Evolutionary conservation across 2,797 vertebrate species (phyloP).

Genomic region (Psittacula derbiana): DNA sequence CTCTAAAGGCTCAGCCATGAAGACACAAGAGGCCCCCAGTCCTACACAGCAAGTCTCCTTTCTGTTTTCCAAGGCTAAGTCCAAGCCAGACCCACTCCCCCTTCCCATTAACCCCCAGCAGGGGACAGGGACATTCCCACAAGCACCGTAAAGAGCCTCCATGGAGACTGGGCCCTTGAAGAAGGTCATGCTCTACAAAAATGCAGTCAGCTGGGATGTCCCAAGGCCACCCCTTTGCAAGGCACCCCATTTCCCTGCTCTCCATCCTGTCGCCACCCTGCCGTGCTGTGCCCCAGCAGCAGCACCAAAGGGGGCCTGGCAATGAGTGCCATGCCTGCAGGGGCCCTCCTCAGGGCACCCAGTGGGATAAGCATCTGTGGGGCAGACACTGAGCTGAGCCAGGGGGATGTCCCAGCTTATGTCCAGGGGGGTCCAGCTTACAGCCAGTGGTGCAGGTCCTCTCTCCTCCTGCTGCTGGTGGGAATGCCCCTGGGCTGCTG

Average conservation of each 20-base stretch:
- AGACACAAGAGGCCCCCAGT: not conserved
- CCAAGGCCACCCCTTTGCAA: not conserved
- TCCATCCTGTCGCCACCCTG: no score
- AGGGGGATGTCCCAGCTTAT: accelerated
- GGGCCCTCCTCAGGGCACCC: not conserved
- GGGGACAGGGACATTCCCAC: accelerated
- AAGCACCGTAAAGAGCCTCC: not conserved
- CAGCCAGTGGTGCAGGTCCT: accelerated
- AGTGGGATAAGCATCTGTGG: accelerated
- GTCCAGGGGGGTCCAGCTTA: not conserved
- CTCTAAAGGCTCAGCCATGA: not conserved
- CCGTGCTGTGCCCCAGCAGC: not conserved
- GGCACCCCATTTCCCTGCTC: not conserved
- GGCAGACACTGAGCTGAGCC: accelerated
- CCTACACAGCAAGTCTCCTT: not conserved
- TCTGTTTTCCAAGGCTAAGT: not conserved
- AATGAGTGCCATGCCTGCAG: accelerated
- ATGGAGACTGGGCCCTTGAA: not conserved
- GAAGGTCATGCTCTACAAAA: not conserved
- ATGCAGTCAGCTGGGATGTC: not conserved
- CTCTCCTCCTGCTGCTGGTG: not conserved
- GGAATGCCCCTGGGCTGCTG: not conserved
- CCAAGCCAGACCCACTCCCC: not conserved
- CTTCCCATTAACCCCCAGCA: not conserved
- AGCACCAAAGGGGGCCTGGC: accelerated